Conservation (phyloP, 2,113 vertebrate species). For the Carassius auratus region DNA sequence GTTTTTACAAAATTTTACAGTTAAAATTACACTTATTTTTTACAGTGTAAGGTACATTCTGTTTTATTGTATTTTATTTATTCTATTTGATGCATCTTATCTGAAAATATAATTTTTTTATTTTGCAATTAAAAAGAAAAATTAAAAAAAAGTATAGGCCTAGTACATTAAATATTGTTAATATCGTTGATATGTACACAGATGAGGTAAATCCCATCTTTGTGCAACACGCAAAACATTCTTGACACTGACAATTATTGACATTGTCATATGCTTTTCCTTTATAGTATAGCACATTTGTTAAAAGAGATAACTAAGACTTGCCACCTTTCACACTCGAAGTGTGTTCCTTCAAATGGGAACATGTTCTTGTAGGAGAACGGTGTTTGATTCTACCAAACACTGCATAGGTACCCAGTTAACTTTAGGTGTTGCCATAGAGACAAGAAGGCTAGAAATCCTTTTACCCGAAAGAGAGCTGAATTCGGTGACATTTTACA, state of each 20-base stretch:
- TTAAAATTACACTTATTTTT: no score
- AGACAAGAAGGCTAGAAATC: constrained; percentile 33
- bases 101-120: not conserved
- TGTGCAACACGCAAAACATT: not conserved
- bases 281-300: not conserved
- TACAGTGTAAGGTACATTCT: not conserved
- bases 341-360: constrained; percentile 15
- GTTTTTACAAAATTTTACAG: no score
- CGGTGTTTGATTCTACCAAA: constrained; percentile 14
- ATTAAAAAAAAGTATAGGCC: no score
- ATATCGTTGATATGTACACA: not conserved
- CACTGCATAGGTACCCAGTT: constrained; percentile 36
- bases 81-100: not conserved
- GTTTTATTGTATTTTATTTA: not conserved
- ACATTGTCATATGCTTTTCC: constrained; percentile 11
- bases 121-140: not conserved
- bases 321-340: not conserved
- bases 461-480: not conserved
- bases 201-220: not conserved
- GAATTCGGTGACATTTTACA: constrained; percentile 40
- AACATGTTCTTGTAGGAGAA: constrained; percentile 25
- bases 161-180: not conserved
- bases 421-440: constrained; percentile 51
- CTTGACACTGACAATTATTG: not conserved
- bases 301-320: not conserved